A percentile compares a stretch with the other conserved stretches of the same genome.
Evolutionary conservation across 37 sponge, comb jelly and placozoan genomes (phyloP).

Genomic region (Hormiphora californensis): DNA sequence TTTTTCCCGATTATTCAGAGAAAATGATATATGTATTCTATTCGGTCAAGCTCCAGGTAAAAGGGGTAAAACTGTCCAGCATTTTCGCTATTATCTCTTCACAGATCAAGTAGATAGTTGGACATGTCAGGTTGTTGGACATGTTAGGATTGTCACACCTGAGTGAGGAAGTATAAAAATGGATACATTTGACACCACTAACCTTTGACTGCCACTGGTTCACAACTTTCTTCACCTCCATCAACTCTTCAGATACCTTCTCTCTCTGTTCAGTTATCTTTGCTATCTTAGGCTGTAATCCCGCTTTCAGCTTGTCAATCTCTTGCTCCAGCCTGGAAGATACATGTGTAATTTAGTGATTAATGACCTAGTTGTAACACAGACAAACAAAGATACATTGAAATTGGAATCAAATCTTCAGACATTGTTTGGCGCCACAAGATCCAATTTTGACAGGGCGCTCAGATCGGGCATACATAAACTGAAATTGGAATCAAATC

Average conservation of each 20-base stretch:
- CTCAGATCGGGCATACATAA: neutral
- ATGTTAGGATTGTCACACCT: neutral
- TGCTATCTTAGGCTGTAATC: constrained; percentile 16
- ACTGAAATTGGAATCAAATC: neutral
- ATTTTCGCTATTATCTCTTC: neutral
- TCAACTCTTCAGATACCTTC: neutral
- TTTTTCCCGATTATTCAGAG: too few relatives aligned
- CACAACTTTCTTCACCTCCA: constrained; percentile 47
- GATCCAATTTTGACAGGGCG: neutral
- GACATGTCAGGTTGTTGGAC: neutral
- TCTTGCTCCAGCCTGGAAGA: neutral
- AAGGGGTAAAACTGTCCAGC: too few relatives aligned
- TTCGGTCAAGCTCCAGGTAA: too few relatives aligned
- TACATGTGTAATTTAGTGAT: too few relatives aligned
- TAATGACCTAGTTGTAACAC: neutral
- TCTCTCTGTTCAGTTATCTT: constrained; percentile 26
- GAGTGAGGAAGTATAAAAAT: neutral
- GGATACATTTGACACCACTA: neutral
- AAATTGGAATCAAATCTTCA: neutral
- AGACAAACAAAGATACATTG: neutral
- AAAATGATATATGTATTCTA: too few relatives aligned
- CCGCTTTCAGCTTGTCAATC: constrained; percentile 8
- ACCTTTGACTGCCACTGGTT: constrained; percentile 55
- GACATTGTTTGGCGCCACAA: neutral
- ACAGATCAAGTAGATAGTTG: neutral